A percentile compares a stretch with the other conserved stretches of the same genome.
Conservation (phyloP, 2,797 vertebrate species). For the Scarus forsteni region DNA sequence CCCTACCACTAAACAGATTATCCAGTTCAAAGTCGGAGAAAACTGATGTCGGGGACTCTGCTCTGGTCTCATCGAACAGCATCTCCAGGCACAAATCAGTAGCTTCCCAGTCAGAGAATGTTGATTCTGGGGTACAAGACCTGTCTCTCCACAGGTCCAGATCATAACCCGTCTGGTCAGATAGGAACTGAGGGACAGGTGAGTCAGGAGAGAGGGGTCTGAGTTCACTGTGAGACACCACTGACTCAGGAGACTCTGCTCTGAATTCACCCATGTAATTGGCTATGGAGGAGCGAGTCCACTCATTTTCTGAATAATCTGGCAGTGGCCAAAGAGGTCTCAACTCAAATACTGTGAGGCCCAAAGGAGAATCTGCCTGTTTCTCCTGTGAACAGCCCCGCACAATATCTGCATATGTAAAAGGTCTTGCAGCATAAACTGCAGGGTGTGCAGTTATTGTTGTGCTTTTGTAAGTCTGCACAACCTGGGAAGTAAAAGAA, state of each 20-base stretch:
- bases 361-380: background rate
- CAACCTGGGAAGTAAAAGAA: background rate
- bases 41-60: constrained; percentile 42
- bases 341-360: background rate
- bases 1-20: constrained; percentile 9
- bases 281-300: background rate
- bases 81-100: constrained; percentile 30
- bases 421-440: background rate
- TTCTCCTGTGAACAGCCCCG: background rate
- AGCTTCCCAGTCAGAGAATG: constrained; percentile 13
- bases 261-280: background rate
- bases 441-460: background rate
- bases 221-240: background rate
- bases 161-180: background rate
- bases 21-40: constrained; percentile 14
- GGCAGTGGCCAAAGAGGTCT: background rate
- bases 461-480: background rate
- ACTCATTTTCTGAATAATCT: background rate
- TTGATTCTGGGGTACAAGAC: constrained; percentile 8
- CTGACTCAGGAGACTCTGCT: background rate
- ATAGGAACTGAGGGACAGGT: constrained; percentile 14
- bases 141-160: background rate
- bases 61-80: constrained; percentile 27
- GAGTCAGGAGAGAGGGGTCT: constrained; percentile 10
- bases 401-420: constrained; percentile 7